Evolutionary conservation across 2,113 vertebrate species (phyloP).

Genomic region (Macrotis lagotis): DNA sequence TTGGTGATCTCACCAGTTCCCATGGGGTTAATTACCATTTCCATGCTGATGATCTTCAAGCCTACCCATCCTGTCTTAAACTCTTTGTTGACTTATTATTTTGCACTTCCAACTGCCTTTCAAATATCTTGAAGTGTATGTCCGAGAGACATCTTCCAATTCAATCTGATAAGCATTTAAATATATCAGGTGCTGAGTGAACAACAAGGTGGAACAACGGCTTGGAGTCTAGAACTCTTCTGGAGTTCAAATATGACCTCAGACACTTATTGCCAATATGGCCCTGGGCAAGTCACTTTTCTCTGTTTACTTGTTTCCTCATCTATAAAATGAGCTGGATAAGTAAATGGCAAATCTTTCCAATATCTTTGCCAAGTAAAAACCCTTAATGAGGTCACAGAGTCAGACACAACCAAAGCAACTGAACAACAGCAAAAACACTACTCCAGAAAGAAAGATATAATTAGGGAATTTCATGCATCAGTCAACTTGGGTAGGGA

Average conservation of each 20-base stretch:
- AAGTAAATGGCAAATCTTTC: neutral
- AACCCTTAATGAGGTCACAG: neutral
- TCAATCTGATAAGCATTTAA: neutral
- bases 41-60: neutral
- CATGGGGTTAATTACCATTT: neutral
- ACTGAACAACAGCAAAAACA: neutral
- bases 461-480: neutral
- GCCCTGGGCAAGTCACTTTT: too few relatives aligned
- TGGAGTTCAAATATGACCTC: neutral
- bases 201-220: neutral
- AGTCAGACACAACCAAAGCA: neutral
- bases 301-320: neutral
- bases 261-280: neutral
- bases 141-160: neutral
- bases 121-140: neutral
- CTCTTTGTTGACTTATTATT: neutral
- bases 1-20: neutral
- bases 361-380: neutral
- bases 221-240: too few relatives aligned
- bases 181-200: neutral
- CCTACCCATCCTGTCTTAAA: neutral
- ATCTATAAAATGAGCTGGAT: neutral
- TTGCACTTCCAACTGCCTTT: neutral
- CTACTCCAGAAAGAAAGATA: neutral
- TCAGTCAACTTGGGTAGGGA: neutral